These are phyloP conservation scores for Anastrepha ludens DNA, from an alignment of 1,140 invertebrate genomes.

Conservation along the genomic window DNA sequence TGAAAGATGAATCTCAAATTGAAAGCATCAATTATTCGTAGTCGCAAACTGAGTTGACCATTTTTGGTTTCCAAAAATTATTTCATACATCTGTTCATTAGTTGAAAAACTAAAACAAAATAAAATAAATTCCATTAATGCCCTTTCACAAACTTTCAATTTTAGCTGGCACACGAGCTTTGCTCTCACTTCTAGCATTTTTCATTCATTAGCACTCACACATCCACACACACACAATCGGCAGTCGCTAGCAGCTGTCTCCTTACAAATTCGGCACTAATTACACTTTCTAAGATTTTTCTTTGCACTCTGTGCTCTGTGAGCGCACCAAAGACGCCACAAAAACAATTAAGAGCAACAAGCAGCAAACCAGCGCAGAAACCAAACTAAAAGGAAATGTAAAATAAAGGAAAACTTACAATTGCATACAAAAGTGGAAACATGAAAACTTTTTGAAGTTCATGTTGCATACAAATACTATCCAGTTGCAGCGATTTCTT, in stretches of 20 bases:
- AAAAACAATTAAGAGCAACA: background rate
- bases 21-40: too few relatives aligned
- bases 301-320: background rate
- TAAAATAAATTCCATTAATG: too few relatives aligned
- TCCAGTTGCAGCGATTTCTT: background rate
- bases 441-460: conserved; percentile 15
- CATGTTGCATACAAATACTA: background rate
- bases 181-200: background rate
- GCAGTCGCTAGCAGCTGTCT: background rate
- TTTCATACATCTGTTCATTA: too few relatives aligned
- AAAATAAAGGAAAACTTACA: background rate
- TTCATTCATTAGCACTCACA: background rate
- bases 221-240: background rate
- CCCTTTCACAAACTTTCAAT: too few relatives aligned
- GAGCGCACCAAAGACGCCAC: background rate
- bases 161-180: too few relatives aligned
- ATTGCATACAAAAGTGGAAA: background rate
- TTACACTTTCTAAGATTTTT: background rate
- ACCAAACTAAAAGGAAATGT: background rate
- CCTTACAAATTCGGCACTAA: background rate
- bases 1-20: too few relatives aligned
- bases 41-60: too few relatives aligned
- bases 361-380: background rate
- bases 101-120: too few relatives aligned
- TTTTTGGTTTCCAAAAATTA: too few relatives aligned